Conservation (phyloP, 2,888 invertebrate species). For the Elaeidobius kamerunicus region DNA sequence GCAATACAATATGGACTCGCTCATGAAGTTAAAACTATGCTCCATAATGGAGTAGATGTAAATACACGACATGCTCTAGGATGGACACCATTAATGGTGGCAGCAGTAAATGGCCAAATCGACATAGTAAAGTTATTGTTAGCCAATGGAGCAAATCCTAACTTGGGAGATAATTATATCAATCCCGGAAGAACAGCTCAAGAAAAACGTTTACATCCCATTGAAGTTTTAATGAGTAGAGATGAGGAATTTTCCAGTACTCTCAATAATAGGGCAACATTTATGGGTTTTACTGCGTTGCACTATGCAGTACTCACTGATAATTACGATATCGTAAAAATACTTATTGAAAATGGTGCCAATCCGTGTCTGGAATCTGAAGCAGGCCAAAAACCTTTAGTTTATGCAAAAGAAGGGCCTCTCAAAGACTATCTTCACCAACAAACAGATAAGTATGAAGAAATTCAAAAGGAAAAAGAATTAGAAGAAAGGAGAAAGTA, state of each 20-base stretch:
- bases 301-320: constrained; percentile 85
- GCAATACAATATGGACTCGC: constrained; percentile 54
- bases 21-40: constrained; percentile 50
- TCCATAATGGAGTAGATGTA: constrained; percentile 55
- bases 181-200: constrained; percentile 65
- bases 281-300: constrained; percentile 81
- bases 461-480: constrained; percentile 59
- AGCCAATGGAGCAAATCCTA: constrained; percentile 75
- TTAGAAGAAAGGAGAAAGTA: constrained; percentile 76
- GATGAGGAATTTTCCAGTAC: constrained; percentile 80
- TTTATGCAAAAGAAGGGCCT: constrained; percentile 66
- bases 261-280: constrained; percentile 69
- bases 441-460: constrained; percentile 55
- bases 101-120: constrained; percentile 72
- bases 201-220: constrained; percentile 65
- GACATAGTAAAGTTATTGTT: constrained; percentile 61
- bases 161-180: constrained; percentile 72
- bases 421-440: constrained; percentile 61
- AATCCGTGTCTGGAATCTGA: constrained; percentile 74
- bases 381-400: constrained; percentile 70
- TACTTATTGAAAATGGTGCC: constrained; percentile 70
- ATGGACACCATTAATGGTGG: constrained; percentile 85
- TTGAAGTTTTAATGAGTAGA: constrained; percentile 66
- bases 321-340: constrained; percentile 59
- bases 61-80: constrained; percentile 75